Conservation (phyloP, 1,140 invertebrate genomes). For the Drosophila lini region DNA sequence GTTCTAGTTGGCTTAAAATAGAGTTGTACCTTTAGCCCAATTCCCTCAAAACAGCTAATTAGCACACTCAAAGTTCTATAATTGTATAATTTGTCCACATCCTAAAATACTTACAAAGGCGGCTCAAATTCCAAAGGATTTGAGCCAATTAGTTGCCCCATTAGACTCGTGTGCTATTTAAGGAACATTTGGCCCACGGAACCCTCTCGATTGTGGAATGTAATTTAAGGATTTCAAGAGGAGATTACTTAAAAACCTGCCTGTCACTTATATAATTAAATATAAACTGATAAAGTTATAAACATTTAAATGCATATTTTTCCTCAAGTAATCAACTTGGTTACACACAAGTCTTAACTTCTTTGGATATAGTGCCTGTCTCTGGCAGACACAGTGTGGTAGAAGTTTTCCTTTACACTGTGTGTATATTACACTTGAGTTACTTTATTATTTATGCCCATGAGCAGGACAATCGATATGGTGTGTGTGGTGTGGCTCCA, state of each 20-base stretch:
- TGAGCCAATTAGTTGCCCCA: slow-evolving; percentile 22
- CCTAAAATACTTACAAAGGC: neutral
- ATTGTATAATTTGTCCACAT: slow-evolving; percentile 1
- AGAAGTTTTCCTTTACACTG: neutral
- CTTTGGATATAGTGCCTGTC: neutral
- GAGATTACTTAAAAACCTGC: neutral
- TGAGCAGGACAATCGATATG: slow-evolving; percentile 28
- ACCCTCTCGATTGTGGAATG: too few species aligned
- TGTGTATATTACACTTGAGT: slow-evolving; percentile 33
- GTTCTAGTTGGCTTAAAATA: neutral
- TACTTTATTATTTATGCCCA: slow-evolving; percentile 46
- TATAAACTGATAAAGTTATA: neutral
- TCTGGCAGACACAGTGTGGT: neutral
- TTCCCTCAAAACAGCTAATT: slow-evolving; percentile 12
- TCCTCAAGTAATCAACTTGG: neutral
- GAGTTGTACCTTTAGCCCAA: too few species aligned
- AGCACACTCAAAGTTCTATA: slow-evolving; percentile 18
- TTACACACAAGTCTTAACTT: neutral
- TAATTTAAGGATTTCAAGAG: neutral
- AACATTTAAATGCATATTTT: neutral
- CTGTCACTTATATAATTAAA: neutral
- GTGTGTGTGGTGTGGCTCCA: slow-evolving; percentile 2
- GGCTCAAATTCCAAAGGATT: slow-evolving; percentile 2
- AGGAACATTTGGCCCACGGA: neutral
- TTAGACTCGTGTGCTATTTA: slow-evolving; percentile 22